A percentile compares a stretch with the other conserved stretches of the same genome.
These are phyloP conservation scores for Thymallus thymallus DNA, from an alignment of 2,113 vertebrate genomes.

Conservation along the genomic window DNA sequence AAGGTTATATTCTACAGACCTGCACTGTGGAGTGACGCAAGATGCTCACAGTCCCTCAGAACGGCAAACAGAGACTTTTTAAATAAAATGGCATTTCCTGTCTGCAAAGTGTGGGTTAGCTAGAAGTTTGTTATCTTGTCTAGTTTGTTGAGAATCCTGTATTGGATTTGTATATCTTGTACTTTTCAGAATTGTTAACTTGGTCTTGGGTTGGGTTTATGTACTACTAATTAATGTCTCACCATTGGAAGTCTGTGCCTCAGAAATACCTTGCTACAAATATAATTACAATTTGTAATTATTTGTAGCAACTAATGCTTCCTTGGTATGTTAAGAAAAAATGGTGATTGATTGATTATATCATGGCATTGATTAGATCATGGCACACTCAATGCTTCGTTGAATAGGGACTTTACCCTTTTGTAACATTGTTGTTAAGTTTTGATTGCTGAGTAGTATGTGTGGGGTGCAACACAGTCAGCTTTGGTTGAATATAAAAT, in stretches of 20 bases:
- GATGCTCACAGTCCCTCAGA: background rate
- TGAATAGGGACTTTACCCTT: background rate
- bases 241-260: conserved; percentile 5
- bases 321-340: background rate
- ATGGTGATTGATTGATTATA: background rate
- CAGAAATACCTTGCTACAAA: background rate
- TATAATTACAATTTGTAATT: background rate
- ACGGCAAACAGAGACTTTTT: background rate
- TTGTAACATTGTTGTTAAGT: background rate
- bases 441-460: background rate
- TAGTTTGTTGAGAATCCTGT: conserved; percentile 12
- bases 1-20: conserved; percentile 29
- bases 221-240: conserved; percentile 37
- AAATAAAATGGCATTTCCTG: background rate
- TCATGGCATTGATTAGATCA: background rate
- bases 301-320: background rate
- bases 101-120: background rate
- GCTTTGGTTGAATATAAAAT: background rate
- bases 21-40: conserved; percentile 7
- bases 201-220: conserved; percentile 19
- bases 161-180: conserved; percentile 16
- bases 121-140: conserved; percentile 19
- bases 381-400: background rate
- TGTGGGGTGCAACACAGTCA: background rate
- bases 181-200: conserved; percentile 14